Evolutionary conservation across 2,888 invertebrate species (phyloP), one percentile per base, ranked within the genome.

Genomic region (Cephus pygmeus): DNA sequence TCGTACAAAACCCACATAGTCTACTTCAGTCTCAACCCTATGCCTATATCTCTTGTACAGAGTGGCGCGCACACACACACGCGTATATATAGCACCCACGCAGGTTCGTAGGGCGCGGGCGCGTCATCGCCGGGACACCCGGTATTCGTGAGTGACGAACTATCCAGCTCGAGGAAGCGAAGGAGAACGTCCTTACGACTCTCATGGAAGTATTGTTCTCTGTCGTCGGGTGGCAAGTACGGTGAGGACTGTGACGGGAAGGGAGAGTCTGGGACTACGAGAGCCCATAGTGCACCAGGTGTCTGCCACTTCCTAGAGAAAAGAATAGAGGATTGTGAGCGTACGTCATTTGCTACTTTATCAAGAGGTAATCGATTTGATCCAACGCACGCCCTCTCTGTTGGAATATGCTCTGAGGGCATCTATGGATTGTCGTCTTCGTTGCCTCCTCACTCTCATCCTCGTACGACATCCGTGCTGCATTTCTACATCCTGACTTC

Each of bases 361-460:
- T 23, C 56, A 56, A 56, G 56, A 56, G 56, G 23, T 56, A 87
- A 90, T 90, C 90, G 90, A 90, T 90, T 89, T 84, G 85, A 87
- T 87, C 86, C 87, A 88, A 88, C 88, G 87, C 89, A 87, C 87
- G 87, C 88, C 85, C 86, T 84, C 82, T 82, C 84, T 82, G 79
- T 83, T 80, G 56, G 56, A 56, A 56, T 56, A 56, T 56, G 56
- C 56, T 56, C 56, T 56, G 56, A 56, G 56, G 56, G 23, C 56
- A 56, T 56, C 56, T 56, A 56, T 56, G 56, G 56, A 9, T 56
- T 56, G 23, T 56, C 56, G 56, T 56, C 23, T 56, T 56, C 56
- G 15, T 56, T 56, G 23, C 56, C 23, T 56, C 23, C 23, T 56
- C 9, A 23, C 56, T 56, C 56, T 56, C 56, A 23, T 23, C 56